phyloP scores from a whole-genome alignment of 2,888 invertebrate genomes.

The Euzophera pinguis region DNA sequence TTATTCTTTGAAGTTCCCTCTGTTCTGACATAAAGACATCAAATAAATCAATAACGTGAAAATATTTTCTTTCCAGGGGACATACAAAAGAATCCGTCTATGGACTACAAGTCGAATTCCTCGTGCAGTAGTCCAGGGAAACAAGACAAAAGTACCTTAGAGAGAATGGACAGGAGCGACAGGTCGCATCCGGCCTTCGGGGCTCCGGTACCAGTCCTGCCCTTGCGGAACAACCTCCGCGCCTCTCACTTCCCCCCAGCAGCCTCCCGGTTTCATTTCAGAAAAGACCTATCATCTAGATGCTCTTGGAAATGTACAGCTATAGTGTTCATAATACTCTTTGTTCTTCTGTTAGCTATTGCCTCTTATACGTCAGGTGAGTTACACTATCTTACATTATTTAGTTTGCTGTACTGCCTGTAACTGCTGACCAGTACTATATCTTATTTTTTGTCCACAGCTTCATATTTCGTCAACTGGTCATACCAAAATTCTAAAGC shows the following conservation, averaged over 20 bases:
- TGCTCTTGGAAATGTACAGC: conserved; percentile 97
- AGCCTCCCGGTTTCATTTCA: conserved; percentile 90
- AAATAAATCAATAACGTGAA: no score
- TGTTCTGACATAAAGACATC: no score
- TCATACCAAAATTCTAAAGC: conserved; percentile 91
- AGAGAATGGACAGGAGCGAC: conserved; percentile 79
- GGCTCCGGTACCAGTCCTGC: conserved; percentile 87
- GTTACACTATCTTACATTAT: conserved; percentile 13
- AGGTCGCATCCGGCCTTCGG: conserved; percentile 81
- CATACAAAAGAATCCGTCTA: conserved; percentile 90
- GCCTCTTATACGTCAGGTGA: conserved; percentile 93
- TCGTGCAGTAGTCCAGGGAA: conserved; percentile 91
- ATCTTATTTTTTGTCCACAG: conserved; percentile 64
- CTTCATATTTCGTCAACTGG: conserved; percentile 91
- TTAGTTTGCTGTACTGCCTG: background rate
- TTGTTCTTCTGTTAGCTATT: conserved; percentile 89
- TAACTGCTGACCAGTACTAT: background rate
- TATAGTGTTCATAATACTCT: conserved; percentile 91
- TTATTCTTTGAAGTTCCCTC: no score
- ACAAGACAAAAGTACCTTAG: conserved; percentile 77
- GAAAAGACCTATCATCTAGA: conserved; percentile 90
- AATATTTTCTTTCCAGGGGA: conserved; percentile 83
- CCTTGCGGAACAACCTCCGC: conserved; percentile 86
- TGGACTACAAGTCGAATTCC: conserved; percentile 93
- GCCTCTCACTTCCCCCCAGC: conserved; percentile 86